phyloP scores from a whole-genome alignment of 2,113 vertebrate species.

The Cercocebus atys region DNA sequence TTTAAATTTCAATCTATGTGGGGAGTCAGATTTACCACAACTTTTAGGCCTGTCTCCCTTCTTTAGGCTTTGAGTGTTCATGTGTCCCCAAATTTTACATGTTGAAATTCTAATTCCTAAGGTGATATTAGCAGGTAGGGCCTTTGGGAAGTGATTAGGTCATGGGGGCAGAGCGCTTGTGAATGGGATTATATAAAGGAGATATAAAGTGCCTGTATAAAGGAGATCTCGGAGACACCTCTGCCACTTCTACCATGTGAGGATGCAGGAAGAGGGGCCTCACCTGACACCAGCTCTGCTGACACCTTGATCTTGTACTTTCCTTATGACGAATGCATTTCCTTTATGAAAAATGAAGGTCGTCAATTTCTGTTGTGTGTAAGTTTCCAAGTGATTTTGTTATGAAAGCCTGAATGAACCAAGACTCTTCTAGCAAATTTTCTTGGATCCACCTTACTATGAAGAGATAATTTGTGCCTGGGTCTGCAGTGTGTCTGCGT shows the following conservation, averaged over 20 bases:
- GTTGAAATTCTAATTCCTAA: background rate
- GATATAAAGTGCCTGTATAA: too few species aligned
- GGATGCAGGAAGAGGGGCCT: background rate
- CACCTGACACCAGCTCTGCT: background rate
- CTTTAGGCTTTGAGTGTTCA: background rate
- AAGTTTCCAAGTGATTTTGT: background rate
- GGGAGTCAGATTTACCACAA: background rate
- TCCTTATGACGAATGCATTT: too few species aligned
- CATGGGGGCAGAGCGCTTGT: background rate
- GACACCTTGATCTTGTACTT: too few species aligned
- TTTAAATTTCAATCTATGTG: background rate
- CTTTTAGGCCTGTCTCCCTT: background rate
- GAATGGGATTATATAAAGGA: background rate
- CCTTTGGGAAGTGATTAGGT: background rate
- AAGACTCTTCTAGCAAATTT: background rate
- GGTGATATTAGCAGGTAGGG: background rate
- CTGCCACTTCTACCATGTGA: background rate
- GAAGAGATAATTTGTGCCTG: background rate
- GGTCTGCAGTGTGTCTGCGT: background rate
- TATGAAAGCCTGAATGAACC: too few species aligned
- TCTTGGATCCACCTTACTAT: background rate
- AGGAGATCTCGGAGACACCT: fast-evolving
- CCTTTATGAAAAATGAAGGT: too few species aligned
- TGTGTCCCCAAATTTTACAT: background rate
- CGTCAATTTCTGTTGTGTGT: background rate